Percentiles rank a stretch among this genome's conserved stretches.
These are phyloP conservation scores for Mastomys coucha DNA, from an alignment of 2,113 vertebrate genomes.

Conservation along the genomic window DNA sequence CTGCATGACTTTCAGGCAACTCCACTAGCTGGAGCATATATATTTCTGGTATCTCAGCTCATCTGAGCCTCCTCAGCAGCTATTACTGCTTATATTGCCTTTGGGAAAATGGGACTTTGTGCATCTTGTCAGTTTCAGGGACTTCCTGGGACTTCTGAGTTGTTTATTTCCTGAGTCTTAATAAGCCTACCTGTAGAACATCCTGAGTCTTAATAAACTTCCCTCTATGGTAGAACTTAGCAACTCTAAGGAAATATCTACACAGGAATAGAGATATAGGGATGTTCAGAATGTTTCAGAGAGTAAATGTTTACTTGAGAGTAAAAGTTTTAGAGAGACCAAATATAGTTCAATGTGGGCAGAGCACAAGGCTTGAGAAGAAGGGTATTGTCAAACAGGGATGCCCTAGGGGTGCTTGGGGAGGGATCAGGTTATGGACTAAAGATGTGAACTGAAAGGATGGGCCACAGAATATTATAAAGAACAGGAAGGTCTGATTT, in stretches of 20 bases:
- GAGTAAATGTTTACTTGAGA: neutral
- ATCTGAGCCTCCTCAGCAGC: neutral
- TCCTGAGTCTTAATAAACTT: neutral
- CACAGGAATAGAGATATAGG: neutral
- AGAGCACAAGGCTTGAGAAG: neutral
- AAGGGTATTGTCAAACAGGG: neutral
- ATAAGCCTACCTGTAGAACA: neutral
- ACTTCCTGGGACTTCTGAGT: neutral
- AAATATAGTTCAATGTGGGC: neutral
- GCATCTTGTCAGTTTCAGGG: neutral
- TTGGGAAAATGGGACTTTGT: neutral
- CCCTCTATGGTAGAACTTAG: neutral
- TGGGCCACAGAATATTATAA: neutral
- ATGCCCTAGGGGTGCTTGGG: too few relatives aligned
- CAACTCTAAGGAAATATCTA: neutral
- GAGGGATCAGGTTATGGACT: rapidly evolving
- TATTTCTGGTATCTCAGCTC: neutral
- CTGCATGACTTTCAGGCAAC: neutral
- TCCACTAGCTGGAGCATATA: neutral
- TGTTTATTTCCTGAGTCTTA: neutral
- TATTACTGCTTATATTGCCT: neutral
- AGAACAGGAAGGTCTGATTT: too few relatives aligned
- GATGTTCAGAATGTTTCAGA: neutral
- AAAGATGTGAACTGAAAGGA: neutral
- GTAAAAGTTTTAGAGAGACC: neutral